Evolutionary conservation across 1,140 invertebrate species (phyloP).

Genomic region (Eurosta solidaginis): DNA sequence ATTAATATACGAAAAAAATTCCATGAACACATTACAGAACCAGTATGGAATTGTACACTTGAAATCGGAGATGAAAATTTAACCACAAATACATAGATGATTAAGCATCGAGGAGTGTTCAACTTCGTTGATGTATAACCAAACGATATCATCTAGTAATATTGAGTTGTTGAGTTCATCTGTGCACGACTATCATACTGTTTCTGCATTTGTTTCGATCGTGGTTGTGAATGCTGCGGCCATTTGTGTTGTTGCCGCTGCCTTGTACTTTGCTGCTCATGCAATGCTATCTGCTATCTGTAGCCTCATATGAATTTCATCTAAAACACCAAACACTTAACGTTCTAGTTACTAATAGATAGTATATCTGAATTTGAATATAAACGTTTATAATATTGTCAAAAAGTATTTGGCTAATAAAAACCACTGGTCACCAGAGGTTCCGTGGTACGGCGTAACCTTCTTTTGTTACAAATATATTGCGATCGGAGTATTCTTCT

Average conservation of each 20-base stretch:
- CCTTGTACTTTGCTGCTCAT: no score
- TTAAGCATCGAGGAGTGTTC: neutral
- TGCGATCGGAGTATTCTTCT: constrained; percentile 42
- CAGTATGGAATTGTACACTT: constrained; percentile 20
- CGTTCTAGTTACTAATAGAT: constrained; percentile 52
- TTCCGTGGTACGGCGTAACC: constrained; percentile 58
- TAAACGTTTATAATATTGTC: constrained; percentile 24
- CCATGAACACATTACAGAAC: constrained; percentile 21
- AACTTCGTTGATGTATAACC: neutral
- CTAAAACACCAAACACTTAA: constrained; percentile 59
- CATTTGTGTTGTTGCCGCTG: constrained; percentile 19
- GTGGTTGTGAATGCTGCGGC: constrained; percentile 5
- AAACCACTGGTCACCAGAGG: constrained; percentile 60
- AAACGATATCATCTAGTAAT: no score
- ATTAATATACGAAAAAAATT: constrained; percentile 20
- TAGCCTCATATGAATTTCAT: constrained; percentile 59
- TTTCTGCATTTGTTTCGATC: neutral
- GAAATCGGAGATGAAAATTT: neutral
- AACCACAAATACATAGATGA: no score
- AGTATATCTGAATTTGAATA: constrained; percentile 34
- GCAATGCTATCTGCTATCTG: constrained; percentile 45
- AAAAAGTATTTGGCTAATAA: constrained; percentile 40
- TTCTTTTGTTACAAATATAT: constrained; percentile 58
- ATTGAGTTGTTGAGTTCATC: neutral
- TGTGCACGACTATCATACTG: neutral